phyloP scores from a whole-genome alignment of 2,888 invertebrate genomes.

The Plemyria rubiginata region DNA sequence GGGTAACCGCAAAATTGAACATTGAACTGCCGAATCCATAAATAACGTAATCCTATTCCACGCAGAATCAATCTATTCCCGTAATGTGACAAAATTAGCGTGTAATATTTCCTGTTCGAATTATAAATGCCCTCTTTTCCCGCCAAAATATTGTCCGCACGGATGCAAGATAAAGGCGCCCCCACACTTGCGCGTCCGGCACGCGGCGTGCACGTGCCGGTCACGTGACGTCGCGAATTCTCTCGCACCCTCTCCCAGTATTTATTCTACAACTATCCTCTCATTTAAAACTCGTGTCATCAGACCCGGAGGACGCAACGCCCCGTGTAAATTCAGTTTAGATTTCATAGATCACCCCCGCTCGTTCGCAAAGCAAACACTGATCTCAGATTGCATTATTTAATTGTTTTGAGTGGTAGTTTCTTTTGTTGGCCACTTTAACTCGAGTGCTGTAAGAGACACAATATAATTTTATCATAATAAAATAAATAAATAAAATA shows the following conservation, averaged over 20 bases:
- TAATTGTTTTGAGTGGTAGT: constrained; percentile 68
- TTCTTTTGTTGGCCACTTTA: constrained; percentile 33
- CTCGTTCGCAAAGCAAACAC: constrained; percentile 69
- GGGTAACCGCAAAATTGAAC: constrained; percentile 42
- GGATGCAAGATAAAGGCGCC: constrained; percentile 38
- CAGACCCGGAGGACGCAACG: constrained; percentile 59
- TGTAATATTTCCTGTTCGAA: constrained; percentile 82
- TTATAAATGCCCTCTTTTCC: constrained; percentile 74
- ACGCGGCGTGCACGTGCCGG: constrained; percentile 64
- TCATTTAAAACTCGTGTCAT: constrained; percentile 75
- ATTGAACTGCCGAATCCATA: constrained; percentile 46
- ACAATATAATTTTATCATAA: not conserved
- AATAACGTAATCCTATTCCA: constrained; percentile 61
- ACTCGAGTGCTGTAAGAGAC: constrained; percentile 11
- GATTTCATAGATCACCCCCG: constrained; percentile 70
- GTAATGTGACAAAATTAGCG: constrained; percentile 81
- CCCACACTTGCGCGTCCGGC: constrained; percentile 50
- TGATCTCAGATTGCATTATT: constrained; percentile 74
- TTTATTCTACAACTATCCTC: constrained; percentile 81
- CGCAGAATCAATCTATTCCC: constrained; percentile 76
- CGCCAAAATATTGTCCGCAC: constrained; percentile 60
- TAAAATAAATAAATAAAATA: too few relatives aligned
- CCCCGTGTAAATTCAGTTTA: constrained; percentile 74
- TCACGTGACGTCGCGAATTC: constrained; percentile 50
- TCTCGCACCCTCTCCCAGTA: constrained; percentile 60